phyloP scores from a whole-genome alignment of 2,113 vertebrate species.

The Rhipidura dahli region DNA sequence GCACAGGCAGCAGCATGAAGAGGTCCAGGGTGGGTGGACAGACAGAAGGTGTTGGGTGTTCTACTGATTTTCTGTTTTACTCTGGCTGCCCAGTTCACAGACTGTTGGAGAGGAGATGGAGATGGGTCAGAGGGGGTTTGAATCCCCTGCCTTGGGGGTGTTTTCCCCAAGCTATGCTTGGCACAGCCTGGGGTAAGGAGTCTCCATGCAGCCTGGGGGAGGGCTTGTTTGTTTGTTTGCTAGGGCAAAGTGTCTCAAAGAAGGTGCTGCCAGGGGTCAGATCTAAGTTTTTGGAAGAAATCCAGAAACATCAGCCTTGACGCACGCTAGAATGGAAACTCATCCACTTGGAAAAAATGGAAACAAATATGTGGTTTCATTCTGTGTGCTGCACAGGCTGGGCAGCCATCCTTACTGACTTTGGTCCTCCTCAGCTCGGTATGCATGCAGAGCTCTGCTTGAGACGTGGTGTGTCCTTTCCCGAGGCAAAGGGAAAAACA shows the following conservation, averaged over 20 bases:
- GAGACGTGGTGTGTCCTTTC: background rate
- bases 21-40: background rate
- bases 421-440: background rate
- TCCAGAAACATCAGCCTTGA: background rate
- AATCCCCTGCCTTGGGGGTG: background rate
- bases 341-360: background rate
- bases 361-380: background rate
- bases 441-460: background rate
- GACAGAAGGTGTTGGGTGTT: background rate
- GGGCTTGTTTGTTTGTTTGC: background rate
- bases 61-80: background rate
- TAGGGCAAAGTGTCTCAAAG: background rate
- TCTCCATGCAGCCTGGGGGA: background rate
- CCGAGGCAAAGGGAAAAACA: background rate
- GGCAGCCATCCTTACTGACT: background rate
- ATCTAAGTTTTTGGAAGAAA: background rate
- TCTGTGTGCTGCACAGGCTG: background rate
- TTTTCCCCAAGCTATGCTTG: background rate
- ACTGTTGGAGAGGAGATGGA: background rate
- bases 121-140: background rate
- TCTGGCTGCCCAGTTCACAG: background rate
- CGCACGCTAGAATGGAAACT: background rate
- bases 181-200: background rate
- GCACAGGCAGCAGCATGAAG: background rate
- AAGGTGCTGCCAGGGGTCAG: background rate